A percentile compares a stretch with the other conserved stretches of the same genome.
Evolutionary conservation across 2,797 vertebrate genomes (phyloP).

Genomic region (Poeciliopsis gracilis): DNA sequence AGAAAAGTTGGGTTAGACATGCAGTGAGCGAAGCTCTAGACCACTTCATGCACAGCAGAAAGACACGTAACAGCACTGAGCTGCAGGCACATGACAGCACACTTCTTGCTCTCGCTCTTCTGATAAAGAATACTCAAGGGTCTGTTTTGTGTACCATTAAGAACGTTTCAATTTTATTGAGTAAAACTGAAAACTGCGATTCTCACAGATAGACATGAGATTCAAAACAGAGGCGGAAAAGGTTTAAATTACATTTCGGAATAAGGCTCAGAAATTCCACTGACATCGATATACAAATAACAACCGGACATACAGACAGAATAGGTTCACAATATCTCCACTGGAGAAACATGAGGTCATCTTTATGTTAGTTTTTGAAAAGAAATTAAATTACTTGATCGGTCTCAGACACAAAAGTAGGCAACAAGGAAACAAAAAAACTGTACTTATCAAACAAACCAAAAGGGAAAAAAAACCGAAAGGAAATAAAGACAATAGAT

Average conservation of each 20-base stretch:
- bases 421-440: constrained; percentile 62
- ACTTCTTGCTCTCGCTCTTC: constrained; percentile 35
- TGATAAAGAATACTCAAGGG: constrained; percentile 74
- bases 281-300: constrained; percentile 56
- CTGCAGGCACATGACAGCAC: constrained; percentile 23
- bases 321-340: constrained; percentile 57
- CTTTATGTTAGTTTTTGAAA: constrained; percentile 42
- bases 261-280: constrained; percentile 49
- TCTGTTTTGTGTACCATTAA: constrained; percentile 68
- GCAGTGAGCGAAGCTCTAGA: constrained; percentile 59
- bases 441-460: constrained; percentile 56
- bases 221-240: constrained; percentile 54
- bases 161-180: constrained; percentile 76
- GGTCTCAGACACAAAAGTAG: constrained; percentile 51
- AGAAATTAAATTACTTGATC: constrained; percentile 43
- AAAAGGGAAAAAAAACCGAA: constrained; percentile 30
- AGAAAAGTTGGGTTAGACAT: constrained; percentile 59
- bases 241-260: constrained; percentile 47
- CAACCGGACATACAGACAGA: constrained; percentile 51
- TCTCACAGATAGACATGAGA: constrained; percentile 60
- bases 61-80: constrained; percentile 23
- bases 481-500: constrained; percentile 57
- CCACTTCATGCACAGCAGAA: constrained; percentile 53
- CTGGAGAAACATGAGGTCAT: constrained; percentile 57
- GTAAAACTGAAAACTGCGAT: constrained; percentile 50